Conservation (phyloP, 2,113 vertebrate species). For the Epinephelus moara region DNA sequence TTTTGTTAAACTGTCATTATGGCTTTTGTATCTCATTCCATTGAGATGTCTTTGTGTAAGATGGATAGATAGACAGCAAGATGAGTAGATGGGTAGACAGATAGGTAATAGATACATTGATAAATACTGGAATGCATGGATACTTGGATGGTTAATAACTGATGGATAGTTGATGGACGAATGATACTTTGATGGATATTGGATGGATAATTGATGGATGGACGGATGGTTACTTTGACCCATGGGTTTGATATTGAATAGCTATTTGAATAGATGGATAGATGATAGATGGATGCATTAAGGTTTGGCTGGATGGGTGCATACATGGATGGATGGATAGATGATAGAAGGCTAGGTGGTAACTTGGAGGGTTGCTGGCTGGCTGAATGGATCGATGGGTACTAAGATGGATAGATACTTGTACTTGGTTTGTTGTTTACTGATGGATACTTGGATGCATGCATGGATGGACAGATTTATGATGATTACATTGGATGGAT, state of each 20-base stretch:
- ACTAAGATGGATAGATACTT: too few species aligned
- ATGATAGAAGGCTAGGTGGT: too few species aligned
- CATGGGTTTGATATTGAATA: too few species aligned
- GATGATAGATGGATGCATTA: neutral
- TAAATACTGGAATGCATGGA: neutral
- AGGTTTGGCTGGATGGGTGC: neutral
- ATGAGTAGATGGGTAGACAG: neutral
- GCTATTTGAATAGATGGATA: too few species aligned
- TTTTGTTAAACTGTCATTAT: slow-evolving; percentile 57
- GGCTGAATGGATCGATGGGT: too few species aligned
- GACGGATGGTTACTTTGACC: neutral
- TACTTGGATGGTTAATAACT: neutral
- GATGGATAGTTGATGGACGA: neutral
- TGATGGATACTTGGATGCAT: neutral
- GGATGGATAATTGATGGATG: neutral
- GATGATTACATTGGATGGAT: neutral
- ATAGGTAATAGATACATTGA: neutral
- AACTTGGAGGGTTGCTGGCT: too few species aligned
- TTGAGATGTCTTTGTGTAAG: slow-evolving; percentile 7
- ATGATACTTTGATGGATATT: too few species aligned
- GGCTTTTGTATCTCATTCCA: slow-evolving; percentile 27
- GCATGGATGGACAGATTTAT: neutral
- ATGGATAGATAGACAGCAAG: neutral
- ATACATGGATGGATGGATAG: too few species aligned
- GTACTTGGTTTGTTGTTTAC: neutral